These are phyloP conservation scores for Psilanteris sp. DNA, from an alignment of 1,140 invertebrate species.

Conservation along the genomic window DNA sequence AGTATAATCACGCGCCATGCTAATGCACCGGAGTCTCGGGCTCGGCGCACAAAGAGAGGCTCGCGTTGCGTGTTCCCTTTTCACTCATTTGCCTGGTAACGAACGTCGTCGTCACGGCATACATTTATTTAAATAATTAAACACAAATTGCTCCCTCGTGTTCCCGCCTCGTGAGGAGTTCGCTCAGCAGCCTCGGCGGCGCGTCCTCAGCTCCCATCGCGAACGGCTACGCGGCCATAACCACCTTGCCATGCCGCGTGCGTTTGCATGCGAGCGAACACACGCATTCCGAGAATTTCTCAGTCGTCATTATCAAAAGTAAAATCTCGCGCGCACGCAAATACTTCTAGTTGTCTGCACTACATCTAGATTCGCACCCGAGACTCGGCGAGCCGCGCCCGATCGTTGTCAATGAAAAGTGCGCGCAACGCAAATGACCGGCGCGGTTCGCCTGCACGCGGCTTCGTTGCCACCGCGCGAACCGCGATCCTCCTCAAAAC, in stretches of 20 bases:
- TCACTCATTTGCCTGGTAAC: constrained; percentile 77
- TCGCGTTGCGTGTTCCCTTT: constrained; percentile 75
- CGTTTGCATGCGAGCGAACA: constrained; percentile 73
- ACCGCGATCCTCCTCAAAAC: too few relatives aligned
- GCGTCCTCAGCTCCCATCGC: constrained; percentile 55
- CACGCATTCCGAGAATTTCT: constrained; percentile 74
- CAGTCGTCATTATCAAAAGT: constrained; percentile 65
- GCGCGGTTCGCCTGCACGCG: too few relatives aligned
- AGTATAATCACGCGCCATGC: constrained; percentile 69
- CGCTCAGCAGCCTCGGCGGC: constrained; percentile 23
- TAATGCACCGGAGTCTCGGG: constrained; percentile 66
- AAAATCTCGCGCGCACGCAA: constrained; percentile 65
- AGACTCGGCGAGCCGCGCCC: constrained; percentile 1
- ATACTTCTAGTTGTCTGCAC: constrained; percentile 46
- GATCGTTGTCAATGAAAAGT: constrained; percentile 46
- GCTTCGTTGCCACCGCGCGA: too few relatives aligned
- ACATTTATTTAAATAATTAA: constrained; percentile 80
- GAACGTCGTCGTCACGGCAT: constrained; percentile 73
- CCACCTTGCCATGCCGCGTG: constrained; percentile 58
- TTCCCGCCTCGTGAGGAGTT: constrained; percentile 44
- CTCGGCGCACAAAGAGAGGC: constrained; percentile 67
- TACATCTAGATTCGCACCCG: constrained; percentile 41
- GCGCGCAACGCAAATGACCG: too few relatives aligned
- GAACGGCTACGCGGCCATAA: constrained; percentile 34
- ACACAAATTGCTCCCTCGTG: constrained; percentile 70